Evolutionary conservation across 23 tunicate species (phyloP).

Genomic region (Ciona savignyi): DNA sequence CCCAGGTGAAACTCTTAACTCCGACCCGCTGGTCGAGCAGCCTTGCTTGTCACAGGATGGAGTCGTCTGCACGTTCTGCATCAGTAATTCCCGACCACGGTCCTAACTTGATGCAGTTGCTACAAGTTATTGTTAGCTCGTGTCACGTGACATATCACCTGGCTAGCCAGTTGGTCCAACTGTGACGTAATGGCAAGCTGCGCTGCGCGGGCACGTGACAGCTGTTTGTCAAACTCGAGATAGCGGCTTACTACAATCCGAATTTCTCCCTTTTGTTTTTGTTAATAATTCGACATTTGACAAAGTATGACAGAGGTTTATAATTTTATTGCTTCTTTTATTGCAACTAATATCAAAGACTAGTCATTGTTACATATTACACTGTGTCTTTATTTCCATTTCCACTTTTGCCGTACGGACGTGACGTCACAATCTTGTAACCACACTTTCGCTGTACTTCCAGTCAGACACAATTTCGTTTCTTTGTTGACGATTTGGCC

Average conservation of each 20-base stretch:
- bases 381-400: constrained; percentile 56
- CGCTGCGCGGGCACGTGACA: background rate
- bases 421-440: constrained; percentile 52
- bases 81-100: constrained; percentile 25
- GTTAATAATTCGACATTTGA: too few relatives aligned
- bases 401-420: constrained; percentile 77
- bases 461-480: constrained; percentile 47
- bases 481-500: constrained; percentile 35
- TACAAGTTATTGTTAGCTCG: background rate
- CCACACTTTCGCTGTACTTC: constrained; percentile 67
- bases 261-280: too few relatives aligned
- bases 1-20: constrained; percentile 40
- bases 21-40: constrained; percentile 61
- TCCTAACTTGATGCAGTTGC: background rate
- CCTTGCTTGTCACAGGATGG: constrained; percentile 38
- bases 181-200: background rate
- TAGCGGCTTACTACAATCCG: too few relatives aligned
- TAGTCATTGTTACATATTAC: too few relatives aligned
- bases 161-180: constrained; percentile 7
- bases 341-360: too few relatives aligned
- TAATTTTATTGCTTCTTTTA: too few relatives aligned
- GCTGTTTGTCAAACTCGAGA: too few relatives aligned
- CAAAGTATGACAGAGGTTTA: too few relatives aligned
- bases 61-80: constrained; percentile 57
- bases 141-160: constrained; percentile 14